Conservation (phyloP, 2,888 invertebrate genomes). For the Drosophila pullipes region DNA sequence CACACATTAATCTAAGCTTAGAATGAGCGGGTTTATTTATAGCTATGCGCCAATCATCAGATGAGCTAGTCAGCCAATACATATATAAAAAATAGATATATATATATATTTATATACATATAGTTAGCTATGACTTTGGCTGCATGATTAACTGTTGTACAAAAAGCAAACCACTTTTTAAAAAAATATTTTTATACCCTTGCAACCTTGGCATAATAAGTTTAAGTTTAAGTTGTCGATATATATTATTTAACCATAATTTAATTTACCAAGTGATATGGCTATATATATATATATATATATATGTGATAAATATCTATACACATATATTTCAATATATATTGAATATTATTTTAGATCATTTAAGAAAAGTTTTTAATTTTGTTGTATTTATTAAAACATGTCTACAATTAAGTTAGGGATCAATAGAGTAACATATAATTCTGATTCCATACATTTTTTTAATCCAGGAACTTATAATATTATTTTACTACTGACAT, state of each 20-base stretch:
- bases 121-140: constrained; percentile 13
- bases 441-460: background rate
- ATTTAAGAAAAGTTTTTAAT: background rate
- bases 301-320: no score
- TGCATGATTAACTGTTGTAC: constrained; percentile 63
- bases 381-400: background rate
- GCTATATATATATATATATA: background rate
- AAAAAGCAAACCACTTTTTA: constrained; percentile 27
- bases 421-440: background rate
- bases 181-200: constrained; percentile 27
- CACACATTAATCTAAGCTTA: constrained; percentile 59
- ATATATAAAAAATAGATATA: constrained; percentile 1
- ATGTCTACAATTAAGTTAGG: background rate
- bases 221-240: constrained; percentile 15
- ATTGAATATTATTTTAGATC: background rate
- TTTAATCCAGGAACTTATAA: background rate
- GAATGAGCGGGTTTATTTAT: constrained; percentile 66
- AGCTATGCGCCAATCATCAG: constrained; percentile 69
- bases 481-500: background rate
- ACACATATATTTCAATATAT: background rate
- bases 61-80: constrained; percentile 52
- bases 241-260: background rate
- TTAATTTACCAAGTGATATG: background rate
- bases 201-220: constrained; percentile 22
- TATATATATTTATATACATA: constrained; percentile 13